phyloP scores from a whole-genome alignment of 2,888 invertebrate genomes.

The Lottia gigantea region DNA sequence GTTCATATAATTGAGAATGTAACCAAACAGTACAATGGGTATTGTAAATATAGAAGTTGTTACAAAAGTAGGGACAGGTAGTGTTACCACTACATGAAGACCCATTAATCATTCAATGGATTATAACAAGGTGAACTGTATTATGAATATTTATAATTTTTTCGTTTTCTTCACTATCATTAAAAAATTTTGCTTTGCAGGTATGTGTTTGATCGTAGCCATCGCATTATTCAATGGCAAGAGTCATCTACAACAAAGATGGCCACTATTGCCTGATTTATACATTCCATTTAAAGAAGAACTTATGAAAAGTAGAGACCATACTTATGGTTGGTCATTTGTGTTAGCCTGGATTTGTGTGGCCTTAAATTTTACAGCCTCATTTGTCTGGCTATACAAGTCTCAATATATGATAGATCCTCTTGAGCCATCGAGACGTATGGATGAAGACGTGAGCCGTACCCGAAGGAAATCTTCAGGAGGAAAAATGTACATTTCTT shows the following conservation, averaged over 20 bases:
- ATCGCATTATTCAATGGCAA: conserved; percentile 60
- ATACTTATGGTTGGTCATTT: conserved; percentile 60
- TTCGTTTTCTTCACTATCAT: too few relatives aligned
- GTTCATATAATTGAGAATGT: too few relatives aligned
- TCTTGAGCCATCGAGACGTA: not conserved
- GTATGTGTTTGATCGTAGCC: conserved; percentile 45
- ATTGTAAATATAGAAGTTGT: too few relatives aligned
- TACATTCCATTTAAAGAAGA: conserved; percentile 48
- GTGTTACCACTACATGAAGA: too few relatives aligned
- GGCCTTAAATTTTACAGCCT: conserved; percentile 48
- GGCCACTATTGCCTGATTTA: conserved; percentile 43
- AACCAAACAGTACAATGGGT: too few relatives aligned
- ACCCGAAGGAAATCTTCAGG: not conserved
- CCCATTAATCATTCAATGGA: too few relatives aligned
- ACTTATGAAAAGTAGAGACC: conserved; percentile 40
- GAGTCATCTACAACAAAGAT: conserved; percentile 50
- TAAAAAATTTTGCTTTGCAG: too few relatives aligned
- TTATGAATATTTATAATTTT: not conserved
- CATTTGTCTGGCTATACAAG: conserved; percentile 56
- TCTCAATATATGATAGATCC: conserved; percentile 36
- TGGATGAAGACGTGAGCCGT: not conserved
- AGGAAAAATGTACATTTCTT: not conserved
- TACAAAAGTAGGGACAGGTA: too few relatives aligned
- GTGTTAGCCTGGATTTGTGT: conserved; percentile 62
- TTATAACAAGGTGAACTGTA: too few relatives aligned